Evolutionary conservation across 64 coral and sea anemone species (phyloP).

Genomic region (Pocillopora damicornis): DNA sequence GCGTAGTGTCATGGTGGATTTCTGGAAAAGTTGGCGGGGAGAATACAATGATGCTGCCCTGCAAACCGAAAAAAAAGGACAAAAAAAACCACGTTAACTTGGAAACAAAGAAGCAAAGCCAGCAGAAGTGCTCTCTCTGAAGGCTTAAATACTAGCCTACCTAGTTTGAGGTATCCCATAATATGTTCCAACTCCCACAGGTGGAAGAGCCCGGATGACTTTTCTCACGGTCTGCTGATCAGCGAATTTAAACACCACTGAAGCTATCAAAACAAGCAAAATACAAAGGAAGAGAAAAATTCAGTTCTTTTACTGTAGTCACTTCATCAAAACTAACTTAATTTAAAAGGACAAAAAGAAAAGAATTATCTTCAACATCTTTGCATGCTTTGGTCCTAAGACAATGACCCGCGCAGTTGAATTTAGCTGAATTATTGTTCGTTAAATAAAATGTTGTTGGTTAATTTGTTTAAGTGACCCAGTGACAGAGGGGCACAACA

Average conservation of each 20-base stretch:
- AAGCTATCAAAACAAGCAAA: slow-evolving; percentile 47
- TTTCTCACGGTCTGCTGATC: slow-evolving; percentile 89
- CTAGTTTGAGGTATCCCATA: slow-evolving; percentile 94
- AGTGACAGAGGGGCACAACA: too few species aligned
- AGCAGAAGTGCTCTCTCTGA: too few species aligned
- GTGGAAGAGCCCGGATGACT: slow-evolving; percentile 74
- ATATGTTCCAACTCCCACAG: slow-evolving; percentile 80
- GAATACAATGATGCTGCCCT: slow-evolving; percentile 84
- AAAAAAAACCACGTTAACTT: neutral
- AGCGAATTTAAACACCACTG: slow-evolving; percentile 87
- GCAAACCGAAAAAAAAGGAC: neutral
- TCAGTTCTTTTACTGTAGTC: too few species aligned
- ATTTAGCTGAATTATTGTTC: too few species aligned
- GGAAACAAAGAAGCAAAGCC: neutral
- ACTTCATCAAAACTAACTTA: too few species aligned
- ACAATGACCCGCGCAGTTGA: too few species aligned
- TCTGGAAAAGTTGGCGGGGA: slow-evolving; percentile 88
- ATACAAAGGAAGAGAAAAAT: too few species aligned
- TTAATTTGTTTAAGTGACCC: too few species aligned
- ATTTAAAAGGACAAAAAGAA: too few species aligned
- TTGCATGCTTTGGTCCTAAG: too few species aligned
- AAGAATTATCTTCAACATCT: too few species aligned
- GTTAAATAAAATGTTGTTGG: too few species aligned
- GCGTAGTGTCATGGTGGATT: slow-evolving; percentile 88
- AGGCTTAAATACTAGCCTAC: slow-evolving; percentile 3